A percentile compares a stretch with the other conserved stretches of the same genome.
Conservation (phyloP, 2,888 invertebrate species). For the Mythimna vitellina region DNA sequence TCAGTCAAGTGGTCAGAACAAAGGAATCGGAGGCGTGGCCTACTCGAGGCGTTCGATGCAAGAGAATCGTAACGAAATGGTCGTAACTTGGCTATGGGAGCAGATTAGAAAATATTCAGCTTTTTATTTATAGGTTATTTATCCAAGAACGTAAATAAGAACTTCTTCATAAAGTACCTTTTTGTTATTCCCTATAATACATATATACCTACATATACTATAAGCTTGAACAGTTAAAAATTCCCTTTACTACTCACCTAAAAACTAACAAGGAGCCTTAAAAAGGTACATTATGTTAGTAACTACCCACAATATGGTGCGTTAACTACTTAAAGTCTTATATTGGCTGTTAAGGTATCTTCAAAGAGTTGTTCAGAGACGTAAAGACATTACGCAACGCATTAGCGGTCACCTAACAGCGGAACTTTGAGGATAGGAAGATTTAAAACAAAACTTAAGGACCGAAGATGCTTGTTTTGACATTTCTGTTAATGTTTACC, state of each 20-base stretch:
- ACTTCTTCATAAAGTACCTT: too few species aligned
- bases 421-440: conserved; percentile 28
- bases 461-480: neutral
- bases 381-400: conserved; percentile 17
- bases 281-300: conserved; percentile 7
- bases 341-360: conserved; percentile 16
- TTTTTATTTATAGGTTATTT: too few species aligned
- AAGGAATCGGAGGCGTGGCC: too few species aligned
- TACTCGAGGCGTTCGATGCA: too few species aligned
- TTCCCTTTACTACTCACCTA: neutral
- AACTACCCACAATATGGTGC: neutral
- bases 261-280: conserved; percentile 4
- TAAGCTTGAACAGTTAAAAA: too few species aligned
- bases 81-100: too few species aligned
- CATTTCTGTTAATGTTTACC: conserved; percentile 5
- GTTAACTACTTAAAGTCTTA: conserved; percentile 16
- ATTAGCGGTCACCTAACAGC: conserved; percentile 38
- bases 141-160: too few species aligned
- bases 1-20: too few species aligned
- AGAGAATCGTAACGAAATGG: too few species aligned
- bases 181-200: too few species aligned
- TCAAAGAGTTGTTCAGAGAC: conserved; percentile 22
- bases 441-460: conserved; percentile 18
- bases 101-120: too few species aligned
- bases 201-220: too few species aligned